Base-by-base conservation (phyloP, 2,113 vertebrate species). In the Peucedramus taeniatus region DNA sequence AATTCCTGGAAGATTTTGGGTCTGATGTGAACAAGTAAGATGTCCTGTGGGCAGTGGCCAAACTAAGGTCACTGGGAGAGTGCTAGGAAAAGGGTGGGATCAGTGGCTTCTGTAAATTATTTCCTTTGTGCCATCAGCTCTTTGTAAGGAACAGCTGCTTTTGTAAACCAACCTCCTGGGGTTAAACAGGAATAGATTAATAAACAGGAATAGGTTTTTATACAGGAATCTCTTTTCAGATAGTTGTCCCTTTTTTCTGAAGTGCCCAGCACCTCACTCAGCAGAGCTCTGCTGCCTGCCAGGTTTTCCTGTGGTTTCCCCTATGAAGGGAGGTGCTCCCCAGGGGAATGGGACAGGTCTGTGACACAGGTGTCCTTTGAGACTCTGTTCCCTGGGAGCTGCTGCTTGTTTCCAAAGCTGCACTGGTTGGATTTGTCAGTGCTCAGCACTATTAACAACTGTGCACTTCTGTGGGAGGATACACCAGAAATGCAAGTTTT, bases 1-100 rank as follows among this genome's bases (percentile, higher is more conserved):
- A 99, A 77, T 99, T 99, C 92, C 98, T 99, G 27, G 99, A 99
- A 97, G 99, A 99, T 97, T 99, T 99, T 96, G 99, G 99, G 94
- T 99, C 98, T n/a, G 98, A 99, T 94, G 98, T 99, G 75, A 99
- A 99, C 95, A 98, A 98, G 99, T 99, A 97, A 98, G 99, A 86
- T 83, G 63, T 84, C 13, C 27, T 10, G 44, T 44, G 81, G 42
- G 61, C 31, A 28, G 1, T 5, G 40, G 15, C 19, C 19, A 8
- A 10, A 9, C 27, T 5, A 12, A 28, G 49, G 42, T 50, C 65
- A 8, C 51, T 4, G 7, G 6, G 35, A 23, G 23, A 27, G 53
- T 10, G 27, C 63, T 37, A 26, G 45, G 74, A 24, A 40, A 49
- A 23, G 37, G 30, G 21, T 12, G 14, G 69, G 33, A 5, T 21